These are phyloP conservation scores for Dermolepida albohirtum DNA, from an alignment of 2,888 invertebrate species.

Conservation along the genomic window DNA sequence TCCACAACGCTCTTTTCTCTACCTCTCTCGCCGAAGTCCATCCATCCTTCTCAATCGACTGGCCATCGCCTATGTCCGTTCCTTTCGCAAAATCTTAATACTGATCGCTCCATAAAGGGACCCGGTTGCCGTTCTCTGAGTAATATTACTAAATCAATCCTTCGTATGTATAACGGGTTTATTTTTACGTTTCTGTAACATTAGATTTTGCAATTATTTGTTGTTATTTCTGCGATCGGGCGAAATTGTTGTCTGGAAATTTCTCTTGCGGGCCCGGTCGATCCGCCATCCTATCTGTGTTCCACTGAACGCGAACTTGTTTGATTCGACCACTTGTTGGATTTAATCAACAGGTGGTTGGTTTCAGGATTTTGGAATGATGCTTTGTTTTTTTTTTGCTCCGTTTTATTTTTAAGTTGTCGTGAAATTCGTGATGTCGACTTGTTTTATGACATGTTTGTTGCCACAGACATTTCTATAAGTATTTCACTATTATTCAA, in stretches of 20 bases:
- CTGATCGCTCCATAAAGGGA: slow-evolving; percentile 57
- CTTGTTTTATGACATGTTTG: slow-evolving; percentile 3
- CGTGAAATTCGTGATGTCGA: slow-evolving; percentile 1
- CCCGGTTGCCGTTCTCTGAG: slow-evolving; percentile 50
- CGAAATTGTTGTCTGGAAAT: slow-evolving; percentile 4
- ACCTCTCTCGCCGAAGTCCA: slow-evolving; percentile 11
- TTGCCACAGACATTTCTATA: too few relatives aligned
- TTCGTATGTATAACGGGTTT: slow-evolving; percentile 37
- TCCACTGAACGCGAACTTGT: slow-evolving; percentile 35
- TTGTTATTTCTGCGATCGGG: slow-evolving; percentile 19
- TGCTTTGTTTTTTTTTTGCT: slow-evolving; percentile 24
- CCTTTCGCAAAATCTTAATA: slow-evolving; percentile 51
- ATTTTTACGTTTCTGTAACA: slow-evolving; percentile 44
- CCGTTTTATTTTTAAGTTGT: slow-evolving; percentile 12
- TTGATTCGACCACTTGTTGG: slow-evolving; percentile 57
- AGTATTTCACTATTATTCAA: not conserved
- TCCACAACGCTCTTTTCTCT: slow-evolving; percentile 33
- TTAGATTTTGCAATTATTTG: slow-evolving; percentile 39
- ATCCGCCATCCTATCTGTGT: slow-evolving; percentile 16
- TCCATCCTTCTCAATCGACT: slow-evolving; percentile 36
- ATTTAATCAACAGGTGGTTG: slow-evolving; percentile 57
- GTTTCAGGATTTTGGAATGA: slow-evolving; percentile 26
- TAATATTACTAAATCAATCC: slow-evolving; percentile 54
- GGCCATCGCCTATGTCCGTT: slow-evolving; percentile 37
- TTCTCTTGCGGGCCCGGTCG: not conserved